Evolutionary conservation across 1,140 invertebrate species (phyloP), one percentile per base, ranked within the genome.

Genomic region (Orchestia grillus): DNA sequence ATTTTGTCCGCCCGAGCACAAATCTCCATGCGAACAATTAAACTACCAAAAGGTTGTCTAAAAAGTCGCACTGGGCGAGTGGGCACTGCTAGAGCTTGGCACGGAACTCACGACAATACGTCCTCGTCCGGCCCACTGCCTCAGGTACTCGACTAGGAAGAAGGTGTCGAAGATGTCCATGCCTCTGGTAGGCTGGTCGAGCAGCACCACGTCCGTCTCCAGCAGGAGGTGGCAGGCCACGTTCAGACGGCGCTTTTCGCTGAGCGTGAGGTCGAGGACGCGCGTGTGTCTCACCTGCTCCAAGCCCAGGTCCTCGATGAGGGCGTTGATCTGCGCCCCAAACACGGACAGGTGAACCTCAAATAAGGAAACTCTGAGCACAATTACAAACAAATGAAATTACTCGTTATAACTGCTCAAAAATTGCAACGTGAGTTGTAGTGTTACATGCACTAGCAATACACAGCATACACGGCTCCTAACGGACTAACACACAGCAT

Each of bases 81-180:
- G n/a, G n/a, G n/a, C n/a, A n/a, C n/a, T n/a, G n/a, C n/a, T n/a
- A n/a, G n/a, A n/a, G n/a, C n/a, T n/a, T n/a, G n/a, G n/a, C n/a
- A 19, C 41, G 42, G 0, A 77, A 96, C 96, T 96, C 90, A 97
- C 95, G 96, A 97, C 97, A 96, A 97, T 98, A 97, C 96, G 97
- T 95, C 98, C 98, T 43, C 98, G 98, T 95, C 98, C 98, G 0
- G 99, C 99, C 99, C 99, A 99, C 97, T 99, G 99, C 95, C 99
- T 98, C 87, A 99, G 97, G 97, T 99, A 99, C 97, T 99, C 99
- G 44, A 99, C 98, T 40, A 99, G 97, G 97, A 99, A 99, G 97
- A 99, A 99, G 0, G 99, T 99, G 97, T 99, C 99, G 96, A 99
- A 99, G 96, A 99, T 99, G 97, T 99, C 99, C 98, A 99, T 99